Conservation (phyloP, 2,888 invertebrate genomes). For the Alcis repandata region DNA sequence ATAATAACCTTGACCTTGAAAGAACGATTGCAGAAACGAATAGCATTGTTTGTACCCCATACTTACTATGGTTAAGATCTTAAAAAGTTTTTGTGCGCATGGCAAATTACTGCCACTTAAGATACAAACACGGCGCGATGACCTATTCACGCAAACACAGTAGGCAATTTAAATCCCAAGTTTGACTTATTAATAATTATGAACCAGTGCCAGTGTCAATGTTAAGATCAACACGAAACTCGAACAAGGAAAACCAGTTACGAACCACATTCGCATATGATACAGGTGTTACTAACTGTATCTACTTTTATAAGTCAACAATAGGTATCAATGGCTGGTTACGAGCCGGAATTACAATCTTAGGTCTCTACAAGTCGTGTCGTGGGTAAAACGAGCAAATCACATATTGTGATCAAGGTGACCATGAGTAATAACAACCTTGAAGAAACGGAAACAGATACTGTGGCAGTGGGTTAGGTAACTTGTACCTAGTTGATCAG, state of each 20-base stretch:
- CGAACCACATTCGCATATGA: constrained; percentile 34
- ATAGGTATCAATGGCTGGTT: background rate
- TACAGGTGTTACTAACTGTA: constrained; percentile 17
- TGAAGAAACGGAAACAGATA: constrained; percentile 31
- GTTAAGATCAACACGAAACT: constrained; percentile 58
- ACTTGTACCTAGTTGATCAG: constrained; percentile 4
- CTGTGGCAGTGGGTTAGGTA: constrained; percentile 25
- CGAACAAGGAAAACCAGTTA: constrained; percentile 71
- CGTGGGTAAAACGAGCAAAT: constrained; percentile 9
- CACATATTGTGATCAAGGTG: constrained; percentile 12
- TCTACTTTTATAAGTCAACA: constrained; percentile 16
- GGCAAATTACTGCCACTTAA: background rate
- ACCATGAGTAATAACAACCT: constrained; percentile 15
- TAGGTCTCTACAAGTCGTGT: constrained; percentile 1
- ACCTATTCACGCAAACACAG: constrained; percentile 17
- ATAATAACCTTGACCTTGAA: constrained; percentile 4
- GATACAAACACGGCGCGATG: background rate
- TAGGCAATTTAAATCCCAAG: constrained; percentile 9
- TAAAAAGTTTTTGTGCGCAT: background rate
- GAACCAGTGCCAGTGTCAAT: constrained; percentile 67
- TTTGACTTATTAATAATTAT: constrained; percentile 38
- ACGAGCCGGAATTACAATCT: background rate
- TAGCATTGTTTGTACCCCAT: background rate
- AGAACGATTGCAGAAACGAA: background rate
- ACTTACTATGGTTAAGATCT: no score